A percentile compares a stretch with the other conserved stretches of the same genome.
Conservation (phyloP, 1,140 invertebrate genomes). For the Drosophila persimilis region DNA sequence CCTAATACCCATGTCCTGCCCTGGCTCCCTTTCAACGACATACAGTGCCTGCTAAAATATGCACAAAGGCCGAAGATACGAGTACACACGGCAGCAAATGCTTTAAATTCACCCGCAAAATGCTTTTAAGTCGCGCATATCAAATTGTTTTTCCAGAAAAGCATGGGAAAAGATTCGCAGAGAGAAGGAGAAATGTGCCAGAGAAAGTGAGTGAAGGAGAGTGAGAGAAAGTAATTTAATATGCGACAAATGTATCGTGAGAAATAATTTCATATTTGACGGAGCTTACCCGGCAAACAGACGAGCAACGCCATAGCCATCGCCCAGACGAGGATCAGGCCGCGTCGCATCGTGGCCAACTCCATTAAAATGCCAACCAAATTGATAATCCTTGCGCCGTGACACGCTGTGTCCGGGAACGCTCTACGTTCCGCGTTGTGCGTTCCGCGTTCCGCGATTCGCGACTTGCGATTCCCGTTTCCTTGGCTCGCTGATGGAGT, state of each 20-base stretch:
- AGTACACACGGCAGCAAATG: conserved; percentile 37
- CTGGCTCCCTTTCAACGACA: conserved; percentile 6
- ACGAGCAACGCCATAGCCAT: conserved; percentile 42
- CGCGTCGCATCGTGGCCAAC: conserved; percentile 56
- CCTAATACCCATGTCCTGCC: conserved; percentile 4
- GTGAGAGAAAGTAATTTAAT: conserved; percentile 44
- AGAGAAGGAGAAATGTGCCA: neutral
- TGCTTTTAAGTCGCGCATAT: conserved; percentile 58
- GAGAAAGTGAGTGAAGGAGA: conserved; percentile 6
- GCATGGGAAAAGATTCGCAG: conserved; percentile 12
- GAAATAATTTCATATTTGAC: conserved; percentile 44
- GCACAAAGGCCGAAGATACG: conserved; percentile 44
- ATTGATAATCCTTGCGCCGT: conserved; percentile 70
- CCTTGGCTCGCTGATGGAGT: conserved; percentile 28
- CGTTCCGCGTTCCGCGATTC: neutral
- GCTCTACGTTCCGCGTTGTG: conserved; percentile 10
- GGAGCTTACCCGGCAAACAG: conserved; percentile 65
- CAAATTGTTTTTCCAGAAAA: conserved; percentile 50
- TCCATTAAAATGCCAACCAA: conserved; percentile 65
- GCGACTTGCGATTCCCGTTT: conserved; percentile 15
- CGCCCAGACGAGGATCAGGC: conserved; percentile 37
- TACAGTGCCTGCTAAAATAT: conserved; percentile 48
- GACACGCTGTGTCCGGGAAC: conserved; percentile 19
- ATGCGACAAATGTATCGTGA: conserved; percentile 57
- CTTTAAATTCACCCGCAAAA: conserved; percentile 44